Evolutionary conservation across 2,888 invertebrate genomes (phyloP), one percentile per base, ranked within the genome.

Genomic region (Dione vanillae): DNA sequence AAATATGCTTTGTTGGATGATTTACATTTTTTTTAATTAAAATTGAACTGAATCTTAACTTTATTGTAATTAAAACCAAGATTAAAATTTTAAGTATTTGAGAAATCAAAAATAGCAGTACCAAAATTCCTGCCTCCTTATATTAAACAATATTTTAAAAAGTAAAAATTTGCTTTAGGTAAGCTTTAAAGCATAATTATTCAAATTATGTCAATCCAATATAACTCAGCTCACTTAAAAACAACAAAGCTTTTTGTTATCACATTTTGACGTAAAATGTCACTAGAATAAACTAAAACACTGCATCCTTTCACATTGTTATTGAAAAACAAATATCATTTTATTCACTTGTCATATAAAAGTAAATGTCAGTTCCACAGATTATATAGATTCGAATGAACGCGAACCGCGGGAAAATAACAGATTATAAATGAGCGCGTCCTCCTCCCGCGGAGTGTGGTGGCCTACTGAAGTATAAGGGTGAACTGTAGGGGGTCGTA

Each of bases 251-350:
- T 20, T 20, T 41, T 64, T 49, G 40, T 10, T 16, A 49, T 65
- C 37, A 66, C 51, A 59, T 41, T 14, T 49, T 52, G 12, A 40
- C 14, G 1, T 12, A 5, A 64, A 14, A 49, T 14, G 12, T 45
- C 62, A 68, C 47, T 47, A 14, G 14, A 41, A 40, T 47, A 54
- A 41, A 45, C 16, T 61, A 35, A 49, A 61, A 51, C 71, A 72
- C 72, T 72, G 72, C 72, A 72, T 72, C 72, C 72, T 69, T 69
- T 67, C 59, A 72, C 54, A 62, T 65, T 59, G 52, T 54, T 43
- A 61, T 67, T 10, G 8, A 51, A 35, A 16, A 61, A 61, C 5
- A 61, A 52, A 67, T 41, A 67, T 35, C n/a, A 59, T 47, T 40
- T 49, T 45, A 49, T 64, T 20, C 62, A 52, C 54, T 56, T 56